A percentile compares a stretch with the other conserved stretches of the same genome.
Evolutionary conservation across 1,140 invertebrate genomes (phyloP).

Genomic region (Caenorhabditis brenneri): DNA sequence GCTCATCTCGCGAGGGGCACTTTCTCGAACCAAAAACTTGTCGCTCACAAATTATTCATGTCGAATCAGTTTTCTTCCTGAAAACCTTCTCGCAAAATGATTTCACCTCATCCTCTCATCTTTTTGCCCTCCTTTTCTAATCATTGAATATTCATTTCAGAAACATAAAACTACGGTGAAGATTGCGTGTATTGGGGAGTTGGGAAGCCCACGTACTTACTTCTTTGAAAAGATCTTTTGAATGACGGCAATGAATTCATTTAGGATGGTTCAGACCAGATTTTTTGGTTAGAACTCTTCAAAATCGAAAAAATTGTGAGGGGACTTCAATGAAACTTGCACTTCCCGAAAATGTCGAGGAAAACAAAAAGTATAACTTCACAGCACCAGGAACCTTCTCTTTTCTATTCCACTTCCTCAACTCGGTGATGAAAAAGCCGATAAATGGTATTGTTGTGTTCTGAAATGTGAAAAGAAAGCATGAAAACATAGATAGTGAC

Average conservation of each 20-base stretch:
- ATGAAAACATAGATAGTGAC: constrained; percentile 1
- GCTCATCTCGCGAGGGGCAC: not conserved
- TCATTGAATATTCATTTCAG: constrained; percentile 32
- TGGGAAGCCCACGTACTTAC: not conserved
- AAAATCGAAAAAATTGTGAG: too few species aligned
- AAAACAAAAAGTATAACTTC: too few species aligned
- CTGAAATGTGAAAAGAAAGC: not conserved
- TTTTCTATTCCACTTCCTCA: not conserved
- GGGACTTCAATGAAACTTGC: too few species aligned
- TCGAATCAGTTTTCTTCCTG: constrained; percentile 5
- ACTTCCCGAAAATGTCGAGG: too few species aligned
- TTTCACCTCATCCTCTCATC: not conserved
- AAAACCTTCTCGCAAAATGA: not conserved
- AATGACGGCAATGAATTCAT: constrained; percentile 18
- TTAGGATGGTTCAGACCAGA: not conserved
- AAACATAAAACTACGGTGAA: constrained; percentile 37
- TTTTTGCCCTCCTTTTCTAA: not conserved
- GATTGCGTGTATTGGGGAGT: constrained; percentile 19
- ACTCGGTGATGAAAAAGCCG: not conserved
- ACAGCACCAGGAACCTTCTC: not conserved
- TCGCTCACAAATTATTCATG: not conserved
- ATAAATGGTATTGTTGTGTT: not conserved
- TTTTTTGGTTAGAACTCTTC: too few species aligned
- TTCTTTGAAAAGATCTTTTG: not conserved
- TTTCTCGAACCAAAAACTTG: not conserved